These are phyloP conservation scores for Gonatopus flavifemur DNA, from an alignment of 1,140 invertebrate species.

Conservation along the genomic window DNA sequence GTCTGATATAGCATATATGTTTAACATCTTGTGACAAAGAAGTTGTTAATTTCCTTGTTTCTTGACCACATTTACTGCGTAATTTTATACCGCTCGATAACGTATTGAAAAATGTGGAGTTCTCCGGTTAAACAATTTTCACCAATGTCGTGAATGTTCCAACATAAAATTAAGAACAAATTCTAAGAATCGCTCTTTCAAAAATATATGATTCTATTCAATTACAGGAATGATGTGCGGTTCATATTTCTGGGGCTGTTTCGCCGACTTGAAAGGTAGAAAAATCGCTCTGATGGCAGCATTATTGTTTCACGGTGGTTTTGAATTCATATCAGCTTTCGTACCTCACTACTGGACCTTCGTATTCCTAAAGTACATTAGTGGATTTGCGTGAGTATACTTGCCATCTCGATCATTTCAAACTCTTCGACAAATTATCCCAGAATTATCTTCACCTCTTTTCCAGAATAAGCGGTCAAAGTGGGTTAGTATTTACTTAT, in stretches of 20 bases:
- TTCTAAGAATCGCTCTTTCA: no score
- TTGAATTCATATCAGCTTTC: conserved; percentile 49
- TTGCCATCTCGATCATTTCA: background rate
- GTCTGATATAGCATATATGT: no score
- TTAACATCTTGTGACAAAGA: no score
- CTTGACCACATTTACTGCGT: no score
- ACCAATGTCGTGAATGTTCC: no score
- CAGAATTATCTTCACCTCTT: background rate
- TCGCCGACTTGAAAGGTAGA: conserved; percentile 56
- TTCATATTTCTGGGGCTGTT: conserved; percentile 57
- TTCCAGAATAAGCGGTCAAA: conserved; percentile 62
- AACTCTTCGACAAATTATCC: background rate
- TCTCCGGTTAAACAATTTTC: no score
- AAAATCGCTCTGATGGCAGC: conserved; percentile 50
- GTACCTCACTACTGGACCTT: conserved; percentile 50
- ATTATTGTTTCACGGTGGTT: conserved; percentile 53
- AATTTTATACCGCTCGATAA: no score
- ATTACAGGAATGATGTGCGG: conserved; percentile 58
- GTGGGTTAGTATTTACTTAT: conserved; percentile 63
- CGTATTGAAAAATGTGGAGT: no score
- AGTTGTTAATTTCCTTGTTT: no score
- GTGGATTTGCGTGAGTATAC: conserved; percentile 62
- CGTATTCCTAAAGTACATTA: conserved; percentile 64
- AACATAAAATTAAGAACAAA: no score
- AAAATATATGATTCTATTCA: background rate